These are phyloP conservation scores for Stichodactyla helianthus DNA, from an alignment of 64 coral and sea anemone species.

Conservation along the genomic window DNA sequence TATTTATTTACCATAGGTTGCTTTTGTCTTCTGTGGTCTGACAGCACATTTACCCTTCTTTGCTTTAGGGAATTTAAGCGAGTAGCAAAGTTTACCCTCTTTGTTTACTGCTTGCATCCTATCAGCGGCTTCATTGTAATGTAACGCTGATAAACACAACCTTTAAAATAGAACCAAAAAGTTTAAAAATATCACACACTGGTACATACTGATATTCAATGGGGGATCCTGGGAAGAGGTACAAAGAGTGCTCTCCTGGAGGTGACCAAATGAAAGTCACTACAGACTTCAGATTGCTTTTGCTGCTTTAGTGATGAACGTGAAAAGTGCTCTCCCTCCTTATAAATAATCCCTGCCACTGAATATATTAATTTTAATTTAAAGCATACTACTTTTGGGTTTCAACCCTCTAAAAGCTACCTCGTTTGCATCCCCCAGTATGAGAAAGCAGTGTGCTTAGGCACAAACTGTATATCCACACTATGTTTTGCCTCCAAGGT, in stretches of 20 bases:
- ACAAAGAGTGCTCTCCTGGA: neutral
- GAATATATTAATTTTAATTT: neutral
- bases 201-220: neutral
- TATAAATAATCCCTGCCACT: neutral
- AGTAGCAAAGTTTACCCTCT: no score
- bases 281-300: neutral
- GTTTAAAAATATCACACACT: neutral
- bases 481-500: slow-evolving; percentile 36
- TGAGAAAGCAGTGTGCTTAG: slow-evolving; percentile 32
- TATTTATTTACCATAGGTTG: neutral
- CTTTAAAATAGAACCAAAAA: no score
- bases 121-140: no score
- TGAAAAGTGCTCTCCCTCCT: neutral
- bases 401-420: neutral
- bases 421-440: slow-evolving; percentile 42
- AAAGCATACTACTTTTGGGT: neutral
- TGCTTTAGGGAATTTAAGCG: no score
- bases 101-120: no score
- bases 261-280: neutral
- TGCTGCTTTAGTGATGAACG: neutral
- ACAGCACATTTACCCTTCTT: no score
- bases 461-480: slow-evolving; percentile 39
- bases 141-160: no score
- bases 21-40: no score
- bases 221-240: neutral